phyloP scores from a whole-genome alignment of 2,113 vertebrate species.

The Platycercus adscitus region DNA sequence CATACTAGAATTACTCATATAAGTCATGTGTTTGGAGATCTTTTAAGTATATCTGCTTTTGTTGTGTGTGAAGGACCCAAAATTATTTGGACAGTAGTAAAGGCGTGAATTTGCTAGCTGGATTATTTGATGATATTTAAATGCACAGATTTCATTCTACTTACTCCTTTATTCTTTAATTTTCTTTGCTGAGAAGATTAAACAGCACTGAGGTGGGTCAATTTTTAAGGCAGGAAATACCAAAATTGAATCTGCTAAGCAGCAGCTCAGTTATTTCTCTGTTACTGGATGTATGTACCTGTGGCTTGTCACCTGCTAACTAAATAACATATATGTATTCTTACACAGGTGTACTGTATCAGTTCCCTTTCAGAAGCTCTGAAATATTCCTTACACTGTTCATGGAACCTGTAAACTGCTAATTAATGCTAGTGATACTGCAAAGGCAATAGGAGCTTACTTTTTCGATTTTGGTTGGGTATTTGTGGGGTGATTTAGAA shows the following conservation, averaged over 20 bases:
- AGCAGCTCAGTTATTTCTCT: background rate
- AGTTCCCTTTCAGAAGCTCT: background rate
- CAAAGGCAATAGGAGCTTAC: background rate
- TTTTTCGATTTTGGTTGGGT: background rate
- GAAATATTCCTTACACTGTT: background rate
- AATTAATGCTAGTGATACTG: background rate
- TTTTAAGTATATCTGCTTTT: background rate
- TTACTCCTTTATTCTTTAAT: background rate
- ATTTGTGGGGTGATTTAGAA: background rate
- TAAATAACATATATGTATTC: background rate
- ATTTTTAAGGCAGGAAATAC: background rate
- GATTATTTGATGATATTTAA: background rate
- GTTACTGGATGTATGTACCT: background rate
- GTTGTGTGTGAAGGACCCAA: background rate
- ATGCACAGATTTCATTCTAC: background rate
- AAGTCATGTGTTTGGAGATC: fast-evolving
- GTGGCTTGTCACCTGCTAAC: background rate
- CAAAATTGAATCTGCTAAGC: background rate
- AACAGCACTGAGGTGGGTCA: background rate
- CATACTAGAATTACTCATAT: background rate
- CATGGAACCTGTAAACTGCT: background rate
- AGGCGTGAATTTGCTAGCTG: background rate
- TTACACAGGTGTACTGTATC: background rate
- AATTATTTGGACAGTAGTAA: background rate
- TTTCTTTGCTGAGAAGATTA: background rate